phyloP scores from a whole-genome alignment of 2,797 vertebrate species.

The Tenualosa thibaudeaui region DNA sequence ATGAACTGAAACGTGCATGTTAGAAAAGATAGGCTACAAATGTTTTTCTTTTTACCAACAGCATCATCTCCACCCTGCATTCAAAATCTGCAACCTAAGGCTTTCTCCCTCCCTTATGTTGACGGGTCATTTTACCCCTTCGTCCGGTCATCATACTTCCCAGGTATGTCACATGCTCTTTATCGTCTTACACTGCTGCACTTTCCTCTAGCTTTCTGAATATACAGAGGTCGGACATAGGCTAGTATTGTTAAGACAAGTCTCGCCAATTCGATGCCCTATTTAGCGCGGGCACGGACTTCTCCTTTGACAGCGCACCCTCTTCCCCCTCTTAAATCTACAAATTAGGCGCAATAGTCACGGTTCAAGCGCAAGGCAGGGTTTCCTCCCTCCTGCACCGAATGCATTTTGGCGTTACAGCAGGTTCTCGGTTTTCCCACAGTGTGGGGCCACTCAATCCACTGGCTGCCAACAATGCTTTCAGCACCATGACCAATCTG shows the following conservation, averaged over 20 bases:
- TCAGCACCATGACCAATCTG: constrained; percentile 88
- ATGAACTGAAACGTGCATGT: too few species aligned
- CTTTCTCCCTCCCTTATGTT: constrained; percentile 89
- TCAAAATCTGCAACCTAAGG: constrained; percentile 83
- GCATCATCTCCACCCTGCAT: constrained; percentile 75
- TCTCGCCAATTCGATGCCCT: constrained; percentile 88
- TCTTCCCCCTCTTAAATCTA: constrained; percentile 78
- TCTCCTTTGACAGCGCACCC: constrained; percentile 73
- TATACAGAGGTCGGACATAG: constrained; percentile 25
- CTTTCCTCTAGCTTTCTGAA: background rate
- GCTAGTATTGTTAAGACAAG: constrained; percentile 67
- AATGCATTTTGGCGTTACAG: constrained; percentile 70
- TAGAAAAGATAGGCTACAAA: background rate
- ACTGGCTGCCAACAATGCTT: constrained; percentile 80
- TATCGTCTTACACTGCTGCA: background rate
- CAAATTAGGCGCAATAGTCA: constrained; percentile 94
- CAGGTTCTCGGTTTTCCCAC: constrained; percentile 84
- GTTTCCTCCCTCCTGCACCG: constrained; percentile 65
- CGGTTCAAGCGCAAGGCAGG: constrained; percentile 82
- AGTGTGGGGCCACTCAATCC: constrained; percentile 76
- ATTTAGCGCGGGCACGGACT: constrained; percentile 80
- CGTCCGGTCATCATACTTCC: constrained; percentile 91
- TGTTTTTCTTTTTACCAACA: constrained; percentile 53
- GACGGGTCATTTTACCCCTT: constrained; percentile 93
- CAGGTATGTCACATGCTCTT: constrained; percentile 74